Evolutionary conservation across 2,888 invertebrate genomes (phyloP).

Genomic region (Unio delphinus): DNA sequence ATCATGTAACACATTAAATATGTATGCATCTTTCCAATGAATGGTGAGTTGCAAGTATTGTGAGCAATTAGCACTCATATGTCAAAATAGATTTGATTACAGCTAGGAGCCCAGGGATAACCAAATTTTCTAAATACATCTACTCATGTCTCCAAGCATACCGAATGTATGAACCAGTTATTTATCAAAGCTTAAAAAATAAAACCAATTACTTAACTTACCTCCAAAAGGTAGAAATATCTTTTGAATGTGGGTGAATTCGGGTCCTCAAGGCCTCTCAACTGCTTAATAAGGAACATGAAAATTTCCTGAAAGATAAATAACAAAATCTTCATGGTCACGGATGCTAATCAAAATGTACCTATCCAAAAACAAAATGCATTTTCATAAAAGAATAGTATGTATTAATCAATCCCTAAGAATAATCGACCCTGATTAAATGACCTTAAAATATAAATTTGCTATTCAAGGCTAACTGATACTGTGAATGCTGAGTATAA

Average conservation of each 20-base stretch:
- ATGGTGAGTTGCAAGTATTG: too few species aligned
- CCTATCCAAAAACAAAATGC: too few species aligned
- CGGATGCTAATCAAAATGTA: too few species aligned
- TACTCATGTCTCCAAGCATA: background rate
- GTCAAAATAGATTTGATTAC: background rate
- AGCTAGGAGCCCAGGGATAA: background rate
- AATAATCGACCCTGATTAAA: too few species aligned
- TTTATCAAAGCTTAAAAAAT: background rate
- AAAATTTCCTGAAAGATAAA: constrained; percentile 76
- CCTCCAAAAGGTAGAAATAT: constrained; percentile 95
- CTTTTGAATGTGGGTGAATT: constrained; percentile 97
- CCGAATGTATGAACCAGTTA: background rate
- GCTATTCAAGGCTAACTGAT: too few species aligned
- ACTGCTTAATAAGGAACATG: constrained; percentile 92
- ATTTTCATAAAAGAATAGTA: too few species aligned
- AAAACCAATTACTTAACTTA: constrained; percentile 37
- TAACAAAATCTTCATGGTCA: background rate
- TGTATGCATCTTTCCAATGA: too few species aligned
- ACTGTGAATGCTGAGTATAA: too few species aligned
- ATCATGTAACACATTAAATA: too few species aligned
- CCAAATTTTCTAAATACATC: background rate
- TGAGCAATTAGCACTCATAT: too few species aligned
- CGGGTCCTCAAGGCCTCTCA: constrained; percentile 93
- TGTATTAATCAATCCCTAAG: too few species aligned
- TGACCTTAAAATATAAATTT: too few species aligned